phyloP scores from a whole-genome alignment of 2,113 vertebrate species.

The Oxyruncus cristatus region DNA sequence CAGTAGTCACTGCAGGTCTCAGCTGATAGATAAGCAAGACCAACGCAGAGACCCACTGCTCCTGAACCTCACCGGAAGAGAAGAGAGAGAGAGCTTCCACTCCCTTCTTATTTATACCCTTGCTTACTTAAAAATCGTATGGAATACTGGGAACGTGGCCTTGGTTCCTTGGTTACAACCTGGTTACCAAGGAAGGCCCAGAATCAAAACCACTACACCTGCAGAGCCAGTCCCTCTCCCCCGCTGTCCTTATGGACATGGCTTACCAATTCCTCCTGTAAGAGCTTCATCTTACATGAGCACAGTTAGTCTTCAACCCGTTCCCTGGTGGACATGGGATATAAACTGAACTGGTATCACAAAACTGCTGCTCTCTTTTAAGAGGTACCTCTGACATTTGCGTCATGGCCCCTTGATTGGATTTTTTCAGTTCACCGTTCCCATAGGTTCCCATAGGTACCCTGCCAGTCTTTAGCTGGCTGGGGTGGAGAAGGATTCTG shows the following conservation, averaged over 20 bases:
- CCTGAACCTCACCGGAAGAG: no score
- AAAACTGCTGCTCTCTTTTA: background rate
- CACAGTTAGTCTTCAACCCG: background rate
- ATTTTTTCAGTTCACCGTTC: background rate
- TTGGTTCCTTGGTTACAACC: no score
- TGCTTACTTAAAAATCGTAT: no score
- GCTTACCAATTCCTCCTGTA: background rate
- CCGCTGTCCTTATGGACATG: background rate
- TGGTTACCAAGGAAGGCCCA: no score
- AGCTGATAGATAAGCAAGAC: no score
- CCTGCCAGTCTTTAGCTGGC: background rate
- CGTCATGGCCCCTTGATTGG: fast-evolving
- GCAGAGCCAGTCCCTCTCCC: background rate
- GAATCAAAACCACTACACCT: no score
- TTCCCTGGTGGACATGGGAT: background rate
- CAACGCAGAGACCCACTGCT: no score
- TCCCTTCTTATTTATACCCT: no score
- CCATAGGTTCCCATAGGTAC: background rate
- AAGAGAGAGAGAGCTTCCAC: no score
- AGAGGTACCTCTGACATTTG: background rate
- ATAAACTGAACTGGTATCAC: background rate
- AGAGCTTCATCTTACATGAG: background rate
- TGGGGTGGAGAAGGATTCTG: background rate
- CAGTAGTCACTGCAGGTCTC: no score
- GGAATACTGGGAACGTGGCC: no score